phyloP scores from a whole-genome alignment of 1,140 invertebrate genomes.

The Lucilia sericata region DNA sequence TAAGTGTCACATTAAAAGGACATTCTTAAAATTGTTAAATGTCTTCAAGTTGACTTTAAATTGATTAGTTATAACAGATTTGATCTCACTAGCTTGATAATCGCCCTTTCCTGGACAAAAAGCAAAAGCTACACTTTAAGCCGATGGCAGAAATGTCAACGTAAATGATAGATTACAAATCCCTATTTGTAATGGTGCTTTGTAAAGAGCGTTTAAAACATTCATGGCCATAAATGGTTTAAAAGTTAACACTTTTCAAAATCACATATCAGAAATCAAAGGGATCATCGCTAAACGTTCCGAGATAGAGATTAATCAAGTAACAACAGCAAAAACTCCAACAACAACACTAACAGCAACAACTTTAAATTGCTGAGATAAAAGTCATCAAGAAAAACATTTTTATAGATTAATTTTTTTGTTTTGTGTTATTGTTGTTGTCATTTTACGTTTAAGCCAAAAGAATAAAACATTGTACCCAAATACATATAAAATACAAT shows the following conservation, averaged over 20 bases:
- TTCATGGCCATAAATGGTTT: background rate
- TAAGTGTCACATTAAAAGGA: too few relatives aligned
- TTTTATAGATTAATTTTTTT: background rate
- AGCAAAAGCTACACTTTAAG: too few relatives aligned
- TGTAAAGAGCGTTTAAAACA: background rate
- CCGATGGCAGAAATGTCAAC: background rate
- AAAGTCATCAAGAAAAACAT: background rate
- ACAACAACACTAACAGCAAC: background rate
- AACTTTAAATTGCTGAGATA: background rate
- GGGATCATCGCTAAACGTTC: background rate
- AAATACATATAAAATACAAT: background rate
- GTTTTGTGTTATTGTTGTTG: background rate
- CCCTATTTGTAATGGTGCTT: slow-evolving; percentile 1
- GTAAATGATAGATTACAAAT: background rate
- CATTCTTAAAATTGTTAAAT: background rate
- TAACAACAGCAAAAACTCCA: background rate
- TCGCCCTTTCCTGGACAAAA: too few relatives aligned
- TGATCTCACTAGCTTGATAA: too few relatives aligned
- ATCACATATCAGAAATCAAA: slow-evolving; percentile 14
- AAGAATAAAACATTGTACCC: background rate
- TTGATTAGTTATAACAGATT: background rate
- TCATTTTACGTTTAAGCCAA: background rate
- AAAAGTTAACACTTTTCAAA: slow-evolving; percentile 26
- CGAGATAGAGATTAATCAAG: background rate
- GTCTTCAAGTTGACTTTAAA: background rate